Conservation (phyloP, 37 sponge, comb jelly and placozoan genomes). For the Halisarca cf. caerulea region DNA sequence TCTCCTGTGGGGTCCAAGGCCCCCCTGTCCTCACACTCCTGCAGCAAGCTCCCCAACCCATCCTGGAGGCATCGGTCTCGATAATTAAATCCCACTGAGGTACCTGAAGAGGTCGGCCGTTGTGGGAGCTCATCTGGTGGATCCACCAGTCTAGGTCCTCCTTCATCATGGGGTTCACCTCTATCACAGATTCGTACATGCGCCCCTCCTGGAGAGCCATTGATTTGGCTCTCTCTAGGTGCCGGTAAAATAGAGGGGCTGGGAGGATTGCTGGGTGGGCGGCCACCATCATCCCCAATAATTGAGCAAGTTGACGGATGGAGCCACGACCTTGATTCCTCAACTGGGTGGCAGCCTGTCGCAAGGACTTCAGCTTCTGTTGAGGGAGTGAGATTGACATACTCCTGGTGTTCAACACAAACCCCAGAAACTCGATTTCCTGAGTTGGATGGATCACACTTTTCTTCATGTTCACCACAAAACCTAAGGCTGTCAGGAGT, state of each 20-base stretch:
- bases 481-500: conserved; percentile 46
- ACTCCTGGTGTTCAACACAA: conserved; percentile 18
- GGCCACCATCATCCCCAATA: conserved; percentile 2
- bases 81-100: background rate
- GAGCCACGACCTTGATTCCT: background rate
- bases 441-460: conserved; percentile 4
- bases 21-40: conserved; percentile 42
- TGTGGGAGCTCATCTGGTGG: conserved; percentile 17
- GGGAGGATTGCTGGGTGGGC: conserved; percentile 25
- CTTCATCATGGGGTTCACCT: background rate
- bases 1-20: conserved; percentile 47
- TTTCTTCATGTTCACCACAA: conserved; percentile 35
- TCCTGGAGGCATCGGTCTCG: conserved; percentile 50
- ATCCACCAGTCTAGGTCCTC: conserved; percentile 50
- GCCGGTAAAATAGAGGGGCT: conserved; percentile 43
- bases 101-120: conserved; percentile 3
- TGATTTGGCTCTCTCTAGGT: conserved; percentile 24
- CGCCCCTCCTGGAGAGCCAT: background rate
- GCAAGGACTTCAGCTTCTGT: conserved; percentile 28
- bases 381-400: conserved; percentile 43
- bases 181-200: background rate
- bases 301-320: background rate
- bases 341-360: background rate
- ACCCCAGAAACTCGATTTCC: conserved; percentile 54
- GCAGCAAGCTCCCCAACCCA: conserved; percentile 54